Base-by-base conservation (phyloP, 2,797 vertebrate species). In the Molossus alvarezi region DNA sequence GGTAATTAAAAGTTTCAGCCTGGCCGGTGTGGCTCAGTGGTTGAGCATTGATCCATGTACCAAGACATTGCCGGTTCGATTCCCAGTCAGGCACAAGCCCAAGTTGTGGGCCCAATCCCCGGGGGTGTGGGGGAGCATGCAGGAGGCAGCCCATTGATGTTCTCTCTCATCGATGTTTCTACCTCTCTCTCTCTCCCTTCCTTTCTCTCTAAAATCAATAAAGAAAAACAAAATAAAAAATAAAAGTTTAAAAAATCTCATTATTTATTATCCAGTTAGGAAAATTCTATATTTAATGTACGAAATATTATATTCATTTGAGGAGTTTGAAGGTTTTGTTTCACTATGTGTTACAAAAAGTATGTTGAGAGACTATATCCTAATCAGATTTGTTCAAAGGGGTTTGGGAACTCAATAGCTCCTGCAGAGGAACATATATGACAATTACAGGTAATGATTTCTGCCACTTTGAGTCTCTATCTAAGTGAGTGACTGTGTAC, bases 401-500 rank as follows among this genome's bases (percentile, higher is more conserved):
- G 27, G 15, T 58, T 92, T 69, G 69, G 13, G 12, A 76, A 86
- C 60, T 94, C 58, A 71, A 0, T 88, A 75, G 71, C 29, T 91
- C 9, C 25, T 89, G 25, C 21, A 45, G 53, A 82, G 29, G 37
- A 73, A 20, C 23, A 48, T 17, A 65, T 15, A 33, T 33, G 20
- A 73, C 14, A 67, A 13, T 69, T 82, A 55, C 1, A 82, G 23
- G 33, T 85, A 87, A 79, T 94, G 13, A 83, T 90, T 69, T 85
- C 27, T 94, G 71, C 21, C 20, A 84, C 15, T 91, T 48, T 75
- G 51, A 79, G 69, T 88, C 88, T 90, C 62, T 82, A 12, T 90
- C 45, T 83, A 58, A 71, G 14, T 51, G 4, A 62, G 9, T 29
- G 86, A 88, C 29, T 88, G 23, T 75, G 9, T 85, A 57, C 95